Conservation (phyloP, 2,113 vertebrate species). For the Myocastor coypus region DNA sequence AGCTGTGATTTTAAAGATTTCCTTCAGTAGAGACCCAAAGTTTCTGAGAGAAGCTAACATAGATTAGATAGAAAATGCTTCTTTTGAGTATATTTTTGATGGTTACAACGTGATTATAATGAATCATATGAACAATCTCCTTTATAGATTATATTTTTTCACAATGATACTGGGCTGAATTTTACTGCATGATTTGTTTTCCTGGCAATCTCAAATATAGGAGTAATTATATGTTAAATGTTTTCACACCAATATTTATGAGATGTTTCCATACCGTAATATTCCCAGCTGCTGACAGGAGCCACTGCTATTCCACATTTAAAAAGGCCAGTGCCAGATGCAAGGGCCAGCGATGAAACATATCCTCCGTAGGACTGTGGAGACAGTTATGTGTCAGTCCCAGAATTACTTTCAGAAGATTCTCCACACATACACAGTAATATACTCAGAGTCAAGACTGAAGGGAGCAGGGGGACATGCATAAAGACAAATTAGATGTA, state of each 20-base stretch:
- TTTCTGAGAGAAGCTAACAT: conserved; percentile 42
- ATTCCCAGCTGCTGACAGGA: conserved; percentile 98
- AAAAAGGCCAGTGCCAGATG: conserved; percentile 94
- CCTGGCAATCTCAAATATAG: conserved; percentile 78
- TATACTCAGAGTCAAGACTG: background rate
- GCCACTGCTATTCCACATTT: conserved; percentile 98
- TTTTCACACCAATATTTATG: conserved; percentile 81
- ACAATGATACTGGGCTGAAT: conserved; percentile 66
- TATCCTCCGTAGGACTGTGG: conserved; percentile 98
- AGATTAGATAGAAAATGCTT: background rate
- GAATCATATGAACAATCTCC: conserved; percentile 32
- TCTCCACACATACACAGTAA: background rate
- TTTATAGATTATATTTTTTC: conserved; percentile 78
- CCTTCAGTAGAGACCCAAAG: background rate
- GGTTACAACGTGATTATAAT: conserved; percentile 37
- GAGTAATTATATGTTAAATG: conserved; percentile 79
- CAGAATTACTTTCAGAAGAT: background rate
- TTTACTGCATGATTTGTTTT: conserved; percentile 76
- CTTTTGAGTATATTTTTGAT: conserved; percentile 36
- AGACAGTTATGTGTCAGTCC: conserved; percentile 78
- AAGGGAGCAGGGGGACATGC: background rate
- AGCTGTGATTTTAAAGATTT: conserved; percentile 44
- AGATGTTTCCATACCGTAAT: conserved; percentile 93
- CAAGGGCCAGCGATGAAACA: conserved; percentile 95
- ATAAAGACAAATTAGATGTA: background rate